These are phyloP conservation scores for Rana temporaria DNA, from an alignment of 2,113 vertebrate genomes.

Conservation along the genomic window DNA sequence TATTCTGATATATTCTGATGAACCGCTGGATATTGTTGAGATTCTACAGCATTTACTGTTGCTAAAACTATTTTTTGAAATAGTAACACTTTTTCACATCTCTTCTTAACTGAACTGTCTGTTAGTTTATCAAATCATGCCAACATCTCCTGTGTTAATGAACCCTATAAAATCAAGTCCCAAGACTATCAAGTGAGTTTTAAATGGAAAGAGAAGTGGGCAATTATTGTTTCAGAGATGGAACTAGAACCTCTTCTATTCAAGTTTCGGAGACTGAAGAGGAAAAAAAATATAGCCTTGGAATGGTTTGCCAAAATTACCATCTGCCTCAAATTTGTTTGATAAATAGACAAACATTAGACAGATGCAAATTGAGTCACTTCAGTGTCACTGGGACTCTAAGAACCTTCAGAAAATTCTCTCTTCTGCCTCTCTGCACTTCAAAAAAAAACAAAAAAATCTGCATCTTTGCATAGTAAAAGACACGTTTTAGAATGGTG, in stretches of 20 bases:
- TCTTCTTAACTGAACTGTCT: no score
- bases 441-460: not conserved
- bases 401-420: conserved; percentile 1
- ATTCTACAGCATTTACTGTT: no score
- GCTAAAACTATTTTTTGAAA: no score
- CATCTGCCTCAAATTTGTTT: conserved; percentile 39
- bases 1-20: no score
- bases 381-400: conserved; percentile 6
- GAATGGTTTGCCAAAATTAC: conserved; percentile 39
- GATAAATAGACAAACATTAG: conserved; percentile 49
- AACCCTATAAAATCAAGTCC: not conserved
- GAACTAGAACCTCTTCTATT: not conserved
- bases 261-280: conserved; percentile 21
- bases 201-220: not conserved
- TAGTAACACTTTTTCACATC: no score
- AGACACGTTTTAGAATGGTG: not conserved
- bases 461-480: not conserved
- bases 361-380: conserved; percentile 51
- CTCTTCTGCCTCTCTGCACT: not conserved
- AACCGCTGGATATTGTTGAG: no score
- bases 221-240: not conserved
- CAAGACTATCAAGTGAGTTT: not conserved
- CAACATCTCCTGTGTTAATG: not conserved
- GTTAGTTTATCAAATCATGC: not conserved
- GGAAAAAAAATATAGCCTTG: conserved; percentile 7